Evolutionary conservation across 2,888 invertebrate genomes (phyloP), one percentile per base, ranked within the genome.

Genomic region (Euzophera pinguis): DNA sequence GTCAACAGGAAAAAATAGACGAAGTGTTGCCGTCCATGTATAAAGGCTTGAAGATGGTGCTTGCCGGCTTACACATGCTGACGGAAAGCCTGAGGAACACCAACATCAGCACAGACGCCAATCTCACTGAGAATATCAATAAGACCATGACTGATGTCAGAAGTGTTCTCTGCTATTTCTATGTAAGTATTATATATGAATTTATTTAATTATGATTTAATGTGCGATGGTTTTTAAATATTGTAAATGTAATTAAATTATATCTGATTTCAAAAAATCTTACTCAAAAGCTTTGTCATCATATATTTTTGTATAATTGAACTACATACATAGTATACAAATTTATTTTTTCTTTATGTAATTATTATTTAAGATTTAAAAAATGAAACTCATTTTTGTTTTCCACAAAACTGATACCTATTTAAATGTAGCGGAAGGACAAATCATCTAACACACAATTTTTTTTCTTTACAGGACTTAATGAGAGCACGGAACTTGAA

Each of bases 51-150:
- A 95, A 95, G 79, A 92, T 91, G 84, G 91, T 93, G 57, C 94
- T 94, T 1, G 94, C 95, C 5, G 94, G 93, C 27, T 72, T 95
- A 54, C 92, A 95, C 67, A 93, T 93, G 65, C 91, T 95, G 78
- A 93, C 94, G 62, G 91, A 92, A 59, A 86, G 92, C 16, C 89
- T 92, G 43, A 67, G 90, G 50, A 80, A 80, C 14, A 70, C 85
- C 67, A 87, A 75, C 47, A 71, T 79, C 52, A 60, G 63, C 48
- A 56, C 71, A 9, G 83, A 85, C 39, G 75, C 69, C 50, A 59
- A 55, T 12, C 65, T 89, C 47, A 77, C 78, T 56, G 73, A 81
- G 10, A 84, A 92, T 56, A 93, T 95, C 73, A 85, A 81, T 47
- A 82, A 90, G 41, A 91, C 93, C 47, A 93, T 94, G 79, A 85